Evolutionary conservation across 2,888 invertebrate genomes (phyloP).

Genomic region (Tuta absoluta): DNA sequence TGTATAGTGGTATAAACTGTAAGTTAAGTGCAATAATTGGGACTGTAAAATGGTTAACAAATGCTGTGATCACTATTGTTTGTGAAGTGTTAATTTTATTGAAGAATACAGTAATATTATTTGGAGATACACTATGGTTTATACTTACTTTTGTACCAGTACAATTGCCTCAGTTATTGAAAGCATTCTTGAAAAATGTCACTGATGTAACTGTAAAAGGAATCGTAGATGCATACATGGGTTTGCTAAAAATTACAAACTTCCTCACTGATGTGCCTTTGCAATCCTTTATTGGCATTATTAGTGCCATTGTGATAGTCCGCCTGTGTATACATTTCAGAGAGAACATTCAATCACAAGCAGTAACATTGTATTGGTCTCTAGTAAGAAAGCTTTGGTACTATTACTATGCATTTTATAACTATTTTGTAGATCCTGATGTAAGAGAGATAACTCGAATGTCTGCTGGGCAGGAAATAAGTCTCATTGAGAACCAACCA

Average conservation of each 20-base stretch:
- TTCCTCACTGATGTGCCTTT: constrained; percentile 75
- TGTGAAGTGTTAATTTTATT: constrained; percentile 55
- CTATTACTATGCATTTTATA: constrained; percentile 61
- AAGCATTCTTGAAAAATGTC: constrained; percentile 46
- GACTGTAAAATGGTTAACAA: constrained; percentile 46
- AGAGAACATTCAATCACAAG: constrained; percentile 50
- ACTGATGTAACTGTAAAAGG: constrained; percentile 42
- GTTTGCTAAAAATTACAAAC: constrained; percentile 64
- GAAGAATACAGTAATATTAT: constrained; percentile 56
- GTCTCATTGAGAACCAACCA: constrained; percentile 38
- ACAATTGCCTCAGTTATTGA: constrained; percentile 62
- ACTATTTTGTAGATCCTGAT: constrained; percentile 69
- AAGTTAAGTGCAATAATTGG: constrained; percentile 43
- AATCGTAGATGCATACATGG: constrained; percentile 58
- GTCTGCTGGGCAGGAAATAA: constrained; percentile 54
- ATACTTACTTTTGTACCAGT: constrained; percentile 68
- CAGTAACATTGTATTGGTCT: constrained; percentile 59
- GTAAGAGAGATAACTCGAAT: constrained; percentile 62
- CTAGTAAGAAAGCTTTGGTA: constrained; percentile 62
- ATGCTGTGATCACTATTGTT: constrained; percentile 46
- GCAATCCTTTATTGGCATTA: constrained; percentile 69
- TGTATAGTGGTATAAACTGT: constrained; percentile 42
- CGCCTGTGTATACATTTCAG: constrained; percentile 63
- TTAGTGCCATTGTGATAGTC: constrained; percentile 62
- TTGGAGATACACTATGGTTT: constrained; percentile 68